Evolutionary conservation across 1,140 invertebrate species (phyloP).

Genomic region (Drosophila rhopaloa): DNA sequence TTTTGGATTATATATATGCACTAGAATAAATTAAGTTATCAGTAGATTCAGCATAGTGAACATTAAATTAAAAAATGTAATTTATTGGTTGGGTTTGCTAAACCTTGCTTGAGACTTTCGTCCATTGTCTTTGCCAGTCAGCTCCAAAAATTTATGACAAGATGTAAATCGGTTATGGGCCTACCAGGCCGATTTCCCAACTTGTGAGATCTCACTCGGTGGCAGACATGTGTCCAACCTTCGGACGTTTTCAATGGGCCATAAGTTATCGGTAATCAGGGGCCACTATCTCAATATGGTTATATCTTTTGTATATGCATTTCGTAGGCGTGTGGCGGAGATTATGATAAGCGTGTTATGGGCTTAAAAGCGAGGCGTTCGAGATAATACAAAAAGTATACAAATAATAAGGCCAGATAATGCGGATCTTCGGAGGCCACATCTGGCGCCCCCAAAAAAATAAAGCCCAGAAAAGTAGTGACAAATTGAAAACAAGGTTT

Average conservation of each 20-base stretch:
- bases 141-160: slow-evolving; percentile 7
- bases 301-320: slow-evolving; percentile 11
- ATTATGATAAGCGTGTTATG: slow-evolving; percentile 25
- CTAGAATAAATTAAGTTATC: no score
- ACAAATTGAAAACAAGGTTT: slow-evolving; percentile 27
- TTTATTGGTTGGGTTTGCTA: neutral
- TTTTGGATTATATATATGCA: no score
- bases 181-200: slow-evolving; percentile 9
- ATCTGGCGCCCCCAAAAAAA: slow-evolving; percentile 17
- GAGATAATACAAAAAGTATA: slow-evolving; percentile 4
- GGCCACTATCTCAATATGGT: slow-evolving; percentile 16
- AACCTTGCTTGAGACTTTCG: neutral
- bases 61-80: neutral
- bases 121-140: slow-evolving; percentile 1
- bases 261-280: slow-evolving; percentile 41
- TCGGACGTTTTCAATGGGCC: slow-evolving; percentile 45
- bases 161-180: slow-evolving; percentile 11
- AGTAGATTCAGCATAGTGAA: neutral
- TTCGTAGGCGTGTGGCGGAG: slow-evolving; percentile 33
- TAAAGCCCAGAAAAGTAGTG: slow-evolving; percentile 30
- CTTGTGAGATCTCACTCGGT: neutral
- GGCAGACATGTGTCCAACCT: slow-evolving; percentile 33
- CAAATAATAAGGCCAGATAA: slow-evolving; percentile 31
- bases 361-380: slow-evolving; percentile 1
- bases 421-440: slow-evolving; percentile 33